Percentiles rank a stretch among this genome's conserved stretches.
Evolutionary conservation across 1,140 invertebrate species (phyloP).

Genomic region (Aporrectodea caliginosa): DNA sequence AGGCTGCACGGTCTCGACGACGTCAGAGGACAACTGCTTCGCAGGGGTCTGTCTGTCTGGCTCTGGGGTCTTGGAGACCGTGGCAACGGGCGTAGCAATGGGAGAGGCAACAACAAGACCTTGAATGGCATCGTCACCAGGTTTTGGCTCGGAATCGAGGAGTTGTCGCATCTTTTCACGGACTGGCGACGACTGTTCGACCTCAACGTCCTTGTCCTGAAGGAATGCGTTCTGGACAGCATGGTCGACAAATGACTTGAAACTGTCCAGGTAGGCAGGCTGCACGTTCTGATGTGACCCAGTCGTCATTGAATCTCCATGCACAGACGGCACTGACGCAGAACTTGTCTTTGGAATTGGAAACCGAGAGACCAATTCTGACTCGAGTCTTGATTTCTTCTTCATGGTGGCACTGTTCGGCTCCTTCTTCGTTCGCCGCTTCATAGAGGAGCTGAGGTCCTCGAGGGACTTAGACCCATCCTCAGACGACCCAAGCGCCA

Average conservation of each 20-base stretch:
- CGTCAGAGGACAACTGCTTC: neutral
- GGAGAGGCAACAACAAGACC: neutral
- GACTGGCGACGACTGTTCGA: neutral
- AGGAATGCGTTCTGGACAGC: slow-evolving; percentile 53
- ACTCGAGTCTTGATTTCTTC: slow-evolving; percentile 6
- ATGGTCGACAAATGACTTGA: slow-evolving; percentile 54
- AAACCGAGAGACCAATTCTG: neutral
- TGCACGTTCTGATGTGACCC: neutral
- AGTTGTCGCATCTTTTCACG: neutral
- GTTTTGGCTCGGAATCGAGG: neutral
- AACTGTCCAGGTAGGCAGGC: slow-evolving; percentile 52
- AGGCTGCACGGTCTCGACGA: neutral
- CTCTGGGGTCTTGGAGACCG: neutral
- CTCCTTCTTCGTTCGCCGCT: slow-evolving; percentile 38
- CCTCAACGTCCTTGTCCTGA: slow-evolving; percentile 38
- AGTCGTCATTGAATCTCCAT: neutral
- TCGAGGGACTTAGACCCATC: slow-evolving; percentile 18
- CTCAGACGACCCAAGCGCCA: slow-evolving; percentile 35
- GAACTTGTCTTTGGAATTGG: neutral
- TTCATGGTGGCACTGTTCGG: slow-evolving; percentile 14
- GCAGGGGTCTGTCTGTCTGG: neutral
- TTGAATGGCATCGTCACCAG: neutral
- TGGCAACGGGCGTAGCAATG: neutral
- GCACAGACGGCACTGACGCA: neutral
- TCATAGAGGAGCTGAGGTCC: slow-evolving; percentile 27